Percentiles rank a stretch among this genome's conserved stretches.
Conservation (phyloP, 2,797 vertebrate species). For the Meriones psammophilus region DNA sequence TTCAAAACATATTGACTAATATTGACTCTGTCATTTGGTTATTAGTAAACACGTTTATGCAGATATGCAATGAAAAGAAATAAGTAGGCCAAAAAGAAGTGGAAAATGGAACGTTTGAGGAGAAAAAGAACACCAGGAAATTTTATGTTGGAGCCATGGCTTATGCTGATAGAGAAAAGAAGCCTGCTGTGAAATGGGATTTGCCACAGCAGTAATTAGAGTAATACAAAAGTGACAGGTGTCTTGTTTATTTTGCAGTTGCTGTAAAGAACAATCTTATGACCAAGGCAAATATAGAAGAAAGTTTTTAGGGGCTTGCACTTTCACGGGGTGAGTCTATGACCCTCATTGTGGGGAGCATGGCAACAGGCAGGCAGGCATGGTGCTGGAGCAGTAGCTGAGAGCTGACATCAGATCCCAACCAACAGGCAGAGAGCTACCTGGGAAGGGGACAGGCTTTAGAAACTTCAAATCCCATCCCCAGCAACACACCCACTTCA, state of each 20-base stretch:
- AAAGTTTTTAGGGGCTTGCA: neutral
- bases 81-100: neutral
- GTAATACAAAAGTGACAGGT: neutral
- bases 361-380: neutral
- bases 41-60: neutral
- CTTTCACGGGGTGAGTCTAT: neutral
- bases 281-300: neutral
- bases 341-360: neutral
- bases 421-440: neutral
- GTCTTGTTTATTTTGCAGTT: neutral
- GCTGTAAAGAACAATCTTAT: neutral
- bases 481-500: no score
- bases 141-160: neutral
- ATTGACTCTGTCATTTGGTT: neutral
- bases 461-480: neutral
- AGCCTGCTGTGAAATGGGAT: neutral
- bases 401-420: neutral
- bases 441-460: neutral
- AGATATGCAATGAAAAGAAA: neutral
- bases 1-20: neutral
- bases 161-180: neutral
- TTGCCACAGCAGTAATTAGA: neutral
- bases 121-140: neutral
- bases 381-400: neutral
- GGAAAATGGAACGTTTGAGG: neutral